phyloP scores from a whole-genome alignment of 64 coral and sea anemone species.

The Montipora sp. region DNA sequence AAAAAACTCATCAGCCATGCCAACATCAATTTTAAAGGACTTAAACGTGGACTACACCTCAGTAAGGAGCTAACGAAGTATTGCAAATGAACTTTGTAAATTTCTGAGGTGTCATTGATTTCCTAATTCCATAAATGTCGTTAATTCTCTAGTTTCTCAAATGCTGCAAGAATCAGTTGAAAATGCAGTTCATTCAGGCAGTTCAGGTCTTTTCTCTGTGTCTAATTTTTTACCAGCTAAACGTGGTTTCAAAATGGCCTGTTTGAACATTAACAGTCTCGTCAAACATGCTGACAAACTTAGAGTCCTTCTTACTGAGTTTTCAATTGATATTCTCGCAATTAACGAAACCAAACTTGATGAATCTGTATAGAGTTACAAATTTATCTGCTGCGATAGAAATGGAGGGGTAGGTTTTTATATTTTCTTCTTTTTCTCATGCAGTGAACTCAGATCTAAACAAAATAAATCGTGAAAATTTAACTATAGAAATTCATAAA shows the following conservation, averaged over 20 bases:
- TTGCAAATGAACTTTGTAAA: too few species aligned
- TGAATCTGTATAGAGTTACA: too few species aligned
- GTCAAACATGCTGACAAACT: neutral
- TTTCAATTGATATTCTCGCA: constrained; percentile 63
- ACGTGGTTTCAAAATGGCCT: constrained; percentile 33
- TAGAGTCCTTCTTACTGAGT: constrained; percentile 21
- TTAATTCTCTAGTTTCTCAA: neutral
- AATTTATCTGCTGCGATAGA: too few species aligned
- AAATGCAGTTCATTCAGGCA: neutral
- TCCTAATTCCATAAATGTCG: too few species aligned
- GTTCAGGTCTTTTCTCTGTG: neutral
- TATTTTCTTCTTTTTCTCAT: too few species aligned
- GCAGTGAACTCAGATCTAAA: too few species aligned
- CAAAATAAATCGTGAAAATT: too few species aligned
- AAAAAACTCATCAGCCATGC: neutral
- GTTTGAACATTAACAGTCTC: too few species aligned
- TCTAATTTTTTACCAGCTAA: constrained; percentile 39
- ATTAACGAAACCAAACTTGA: constrained; percentile 23
- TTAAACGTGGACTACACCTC: neutral
- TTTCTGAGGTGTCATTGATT: too few species aligned
- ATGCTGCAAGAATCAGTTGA: neutral
- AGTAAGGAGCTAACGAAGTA: neutral
- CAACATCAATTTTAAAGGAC: neutral
- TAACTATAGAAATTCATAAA: too few species aligned
- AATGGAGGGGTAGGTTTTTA: too few species aligned